Evolutionary conservation across 1,140 invertebrate species (phyloP), one percentile per base, ranked within the genome.

Genomic region (Sminthurides bifidus): DNA sequence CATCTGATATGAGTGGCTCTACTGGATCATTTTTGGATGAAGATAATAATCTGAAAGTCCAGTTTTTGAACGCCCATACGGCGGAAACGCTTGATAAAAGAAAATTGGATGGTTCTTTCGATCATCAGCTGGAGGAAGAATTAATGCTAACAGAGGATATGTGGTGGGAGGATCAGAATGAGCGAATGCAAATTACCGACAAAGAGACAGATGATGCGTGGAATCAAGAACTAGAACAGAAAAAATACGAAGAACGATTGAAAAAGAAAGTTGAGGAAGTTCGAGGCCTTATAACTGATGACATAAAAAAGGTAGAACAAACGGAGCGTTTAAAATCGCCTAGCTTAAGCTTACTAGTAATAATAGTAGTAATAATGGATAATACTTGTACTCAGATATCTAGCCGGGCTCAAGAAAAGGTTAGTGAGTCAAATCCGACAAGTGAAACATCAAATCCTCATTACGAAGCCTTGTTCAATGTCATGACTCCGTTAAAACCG

Each of bases 61-160:
- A 85, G 56, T 90, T 87, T 65, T 85, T 81, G 61, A 81, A 81
- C 2, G 83, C 85, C 26, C 85, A 87, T 70, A 78, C 85, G 33
- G 87, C 87, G 1, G 87, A 90, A 71, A 85, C 87, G 0, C 76
- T 89, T 1, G 87, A 90, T 61, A 71, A 60, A 59, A 70, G 61
- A 60, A 74, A 57, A 63, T 69, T 53, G 64, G 70, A 38, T 66
- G 69, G 59, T 59, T 68, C 4, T 2, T 58, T 62, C 61, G 60
- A 66, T 53, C 52, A 65, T 53, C 53, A 65, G 51, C 52, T 51
- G 31, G 53, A 63, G 53, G 59, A 67, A 59, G 56, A 64, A 56
- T 52, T 48, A 56, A 35, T 52, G 38, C 40, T 61, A 52, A 58
- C 46, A 54, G 43, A 66, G 61, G 65, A 66, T 58, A 46, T 67